These are phyloP conservation scores for Donacobius atricapilla DNA, from an alignment of 2,113 vertebrate genomes.

Conservation along the genomic window DNA sequence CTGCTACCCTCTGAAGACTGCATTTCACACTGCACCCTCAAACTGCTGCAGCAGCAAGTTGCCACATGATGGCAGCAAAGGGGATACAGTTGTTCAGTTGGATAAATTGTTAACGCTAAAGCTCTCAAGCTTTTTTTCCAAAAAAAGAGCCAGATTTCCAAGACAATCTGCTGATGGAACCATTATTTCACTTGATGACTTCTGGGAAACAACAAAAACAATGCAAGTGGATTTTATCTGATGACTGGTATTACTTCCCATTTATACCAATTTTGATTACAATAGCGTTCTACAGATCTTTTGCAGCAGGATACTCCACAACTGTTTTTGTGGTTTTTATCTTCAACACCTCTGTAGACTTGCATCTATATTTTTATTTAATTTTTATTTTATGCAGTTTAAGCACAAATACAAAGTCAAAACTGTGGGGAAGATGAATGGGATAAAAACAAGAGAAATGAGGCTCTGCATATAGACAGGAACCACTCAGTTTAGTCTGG, in stretches of 20 bases:
- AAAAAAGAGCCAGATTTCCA: not conserved
- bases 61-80: constrained; percentile 50
- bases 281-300: not conserved
- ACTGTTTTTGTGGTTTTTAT: not conserved
- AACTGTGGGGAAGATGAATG: not conserved
- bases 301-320: not conserved
- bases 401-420: not conserved
- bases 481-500: not conserved
- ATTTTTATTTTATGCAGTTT: not conserved
- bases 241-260: not conserved
- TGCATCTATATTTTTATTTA: not conserved
- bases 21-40: not conserved
- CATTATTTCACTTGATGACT: not conserved
- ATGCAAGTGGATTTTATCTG: not conserved
- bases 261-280: not conserved
- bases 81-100: not conserved
- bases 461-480: not conserved
- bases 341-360: not conserved
- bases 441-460: not conserved
- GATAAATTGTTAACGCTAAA: not conserved
- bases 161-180: not conserved
- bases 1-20: constrained; percentile 33
- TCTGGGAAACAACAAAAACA: constrained; percentile 3
- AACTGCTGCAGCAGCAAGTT: not conserved
- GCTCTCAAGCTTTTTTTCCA: not conserved